Evolutionary conservation across 2,888 invertebrate genomes (phyloP), one percentile per base, ranked within the genome.

Genomic region (Odontomyia ornata): DNA sequence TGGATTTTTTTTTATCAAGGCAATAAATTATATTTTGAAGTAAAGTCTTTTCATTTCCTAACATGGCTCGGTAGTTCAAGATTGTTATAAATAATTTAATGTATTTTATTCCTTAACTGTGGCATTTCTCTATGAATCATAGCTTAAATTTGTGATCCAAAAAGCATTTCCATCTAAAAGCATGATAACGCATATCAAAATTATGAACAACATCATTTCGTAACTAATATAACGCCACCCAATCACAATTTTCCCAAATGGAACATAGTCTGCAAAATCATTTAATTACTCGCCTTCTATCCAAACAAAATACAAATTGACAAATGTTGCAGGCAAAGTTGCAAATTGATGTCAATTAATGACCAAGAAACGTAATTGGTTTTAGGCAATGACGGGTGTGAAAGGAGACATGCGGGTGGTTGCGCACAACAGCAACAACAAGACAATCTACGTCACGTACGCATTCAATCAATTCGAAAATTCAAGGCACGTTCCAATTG

Each of bases 401-500:
- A 21, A 27, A 60, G 23, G 25, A 23, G 15, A 60, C 21, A 21
- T 0, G 18, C 7, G 60, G 18, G 4, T 21, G 60, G 21, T 25
- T 60, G 21, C 21, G 18, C 60, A 60, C 60, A 25, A 5, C 18
- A 18, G 52, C 52, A 52, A 18, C 52, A 15, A 60, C 25, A 60
- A 62, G 25, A 23, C 13, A 18, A 57, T 56, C 67, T 76, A 78
- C 76, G 64, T 73, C 78, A 78, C 78, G 78, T 78, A 78, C 78
- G 76, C 76, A 76, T 73, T 60, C 75, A 76, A 78, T 76, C 73
- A 52, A 75, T 25, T 57, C 28, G 57, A 76, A 72, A 78, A 69
- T 73, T 73, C 78, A 78, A 72, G 56, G 73, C 78, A 78, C 78
- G 78, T 78, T 76, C 47, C 76, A 73, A 78, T 78, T 76, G 78